phyloP scores from a whole-genome alignment of 2,113 vertebrate genomes.

The Amazona vittata region DNA sequence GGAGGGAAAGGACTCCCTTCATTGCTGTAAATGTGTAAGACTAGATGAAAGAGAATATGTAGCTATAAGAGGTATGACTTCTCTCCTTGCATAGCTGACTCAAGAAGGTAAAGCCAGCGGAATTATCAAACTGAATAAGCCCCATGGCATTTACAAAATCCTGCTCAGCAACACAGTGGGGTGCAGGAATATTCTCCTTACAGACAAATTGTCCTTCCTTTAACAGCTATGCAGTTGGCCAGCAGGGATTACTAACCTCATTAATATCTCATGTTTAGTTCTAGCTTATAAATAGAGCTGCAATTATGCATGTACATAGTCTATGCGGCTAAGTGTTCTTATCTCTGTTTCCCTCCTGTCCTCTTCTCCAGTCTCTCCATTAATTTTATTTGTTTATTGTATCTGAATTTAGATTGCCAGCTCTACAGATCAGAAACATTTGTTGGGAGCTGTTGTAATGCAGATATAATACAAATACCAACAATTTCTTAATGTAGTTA shows the following conservation, averaged over 20 bases:
- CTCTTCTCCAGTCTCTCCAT: neutral
- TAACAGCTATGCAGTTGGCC: neutral
- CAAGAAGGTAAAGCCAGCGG: neutral
- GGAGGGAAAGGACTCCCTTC: neutral
- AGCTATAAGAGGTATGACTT: neutral
- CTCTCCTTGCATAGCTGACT: neutral
- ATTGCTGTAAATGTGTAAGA: neutral
- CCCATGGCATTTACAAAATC: neutral
- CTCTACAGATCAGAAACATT: neutral
- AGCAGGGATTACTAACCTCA: slow-evolving; percentile 43
- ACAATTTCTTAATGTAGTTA: neutral
- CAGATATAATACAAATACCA: neutral
- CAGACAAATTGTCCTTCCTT: slow-evolving; percentile 19
- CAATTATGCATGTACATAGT: slow-evolving; percentile 16
- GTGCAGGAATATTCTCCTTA: neutral
- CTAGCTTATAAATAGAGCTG: slow-evolving; percentile 1
- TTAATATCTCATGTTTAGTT: slow-evolving; percentile 47
- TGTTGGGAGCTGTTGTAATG: neutral
- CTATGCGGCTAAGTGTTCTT: slow-evolving; percentile 10
- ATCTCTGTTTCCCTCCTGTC: neutral
- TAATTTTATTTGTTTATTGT: slow-evolving; percentile 22
- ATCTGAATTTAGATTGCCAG: slow-evolving; percentile 10
- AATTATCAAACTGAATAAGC: slow-evolving; percentile 1
- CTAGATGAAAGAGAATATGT: neutral
- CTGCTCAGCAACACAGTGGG: neutral